Conservation (phyloP, 2,888 invertebrate genomes). For the Yponomeuta malinellus region DNA sequence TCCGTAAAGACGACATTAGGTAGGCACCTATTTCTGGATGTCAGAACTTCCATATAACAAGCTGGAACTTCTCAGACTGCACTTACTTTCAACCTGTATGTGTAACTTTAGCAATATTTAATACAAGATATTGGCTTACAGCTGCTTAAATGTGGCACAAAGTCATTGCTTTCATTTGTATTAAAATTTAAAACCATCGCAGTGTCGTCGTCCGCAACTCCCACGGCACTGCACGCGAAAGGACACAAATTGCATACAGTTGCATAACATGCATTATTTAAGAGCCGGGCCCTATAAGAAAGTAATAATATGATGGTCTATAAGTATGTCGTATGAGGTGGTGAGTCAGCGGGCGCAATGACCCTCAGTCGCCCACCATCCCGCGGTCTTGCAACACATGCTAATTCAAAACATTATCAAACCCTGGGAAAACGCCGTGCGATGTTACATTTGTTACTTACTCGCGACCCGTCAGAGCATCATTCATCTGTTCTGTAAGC, state of each 20-base stretch:
- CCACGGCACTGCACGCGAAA: conserved; percentile 21
- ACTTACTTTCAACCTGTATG: not conserved
- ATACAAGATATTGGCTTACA: not conserved
- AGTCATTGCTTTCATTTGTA: conserved; percentile 8
- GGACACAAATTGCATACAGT: conserved; percentile 66
- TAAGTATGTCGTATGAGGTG: conserved; percentile 58
- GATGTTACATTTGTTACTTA: conserved; percentile 8
- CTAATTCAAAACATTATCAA: conserved; percentile 20
- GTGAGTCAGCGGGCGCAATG: conserved; percentile 64
- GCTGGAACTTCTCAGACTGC: not conserved
- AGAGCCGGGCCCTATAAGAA: conserved; percentile 70
- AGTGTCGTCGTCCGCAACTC: conserved; percentile 14
- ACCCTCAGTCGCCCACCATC: conserved; percentile 48
- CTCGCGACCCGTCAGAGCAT: conserved; percentile 44
- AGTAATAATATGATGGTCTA: conserved; percentile 68
- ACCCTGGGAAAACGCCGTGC: conserved; percentile 16
- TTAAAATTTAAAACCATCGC: conserved; percentile 13
- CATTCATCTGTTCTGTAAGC: conserved; percentile 60
- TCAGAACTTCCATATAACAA: no score
- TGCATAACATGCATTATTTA: conserved; percentile 74
- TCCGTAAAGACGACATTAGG: not conserved
- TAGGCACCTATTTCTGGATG: no score
- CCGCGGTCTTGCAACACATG: conserved; percentile 19
- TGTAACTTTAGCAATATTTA: not conserved
- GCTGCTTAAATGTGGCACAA: conserved; percentile 1